phyloP scores from a whole-genome alignment of 1,140 invertebrate species.

The Drosophila eugracilis region DNA sequence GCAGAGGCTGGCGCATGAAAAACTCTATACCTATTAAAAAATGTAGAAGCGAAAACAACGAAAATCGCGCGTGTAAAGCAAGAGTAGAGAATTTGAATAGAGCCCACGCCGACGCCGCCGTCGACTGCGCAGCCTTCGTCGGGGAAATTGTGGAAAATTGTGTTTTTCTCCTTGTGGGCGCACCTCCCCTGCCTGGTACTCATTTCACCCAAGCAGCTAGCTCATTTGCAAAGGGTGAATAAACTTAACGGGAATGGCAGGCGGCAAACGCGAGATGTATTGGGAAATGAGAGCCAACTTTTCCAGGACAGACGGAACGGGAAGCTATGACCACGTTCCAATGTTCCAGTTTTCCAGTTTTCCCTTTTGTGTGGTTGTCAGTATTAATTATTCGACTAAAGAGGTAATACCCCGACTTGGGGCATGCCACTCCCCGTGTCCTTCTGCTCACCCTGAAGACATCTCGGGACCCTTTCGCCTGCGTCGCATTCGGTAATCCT shows the following conservation, averaged over 20 bases:
- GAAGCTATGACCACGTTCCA: neutral
- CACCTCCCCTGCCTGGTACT: neutral
- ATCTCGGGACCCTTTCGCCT: constrained; percentile 53
- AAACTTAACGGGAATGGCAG: constrained; percentile 66
- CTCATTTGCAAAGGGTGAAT: constrained; percentile 83
- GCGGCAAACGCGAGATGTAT: constrained; percentile 10
- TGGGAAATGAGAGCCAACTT: constrained; percentile 3
- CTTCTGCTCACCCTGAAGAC: constrained; percentile 23
- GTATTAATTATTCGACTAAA: neutral
- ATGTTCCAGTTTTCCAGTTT: neutral
- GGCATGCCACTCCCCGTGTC: neutral
- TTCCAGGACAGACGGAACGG: neutral
- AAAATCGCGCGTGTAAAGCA: constrained; percentile 81
- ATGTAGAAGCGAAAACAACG: constrained; percentile 83
- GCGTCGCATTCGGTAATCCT: constrained; percentile 49
- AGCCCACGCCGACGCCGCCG: constrained; percentile 43
- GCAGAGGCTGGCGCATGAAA: constrained; percentile 35
- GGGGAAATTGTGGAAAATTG: constrained; percentile 74
- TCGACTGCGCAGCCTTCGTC: constrained; percentile 26
- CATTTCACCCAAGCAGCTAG: constrained; percentile 15
- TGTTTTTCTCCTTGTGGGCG: constrained; percentile 57
- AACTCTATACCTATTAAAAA: constrained; percentile 81
- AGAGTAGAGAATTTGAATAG: constrained; percentile 81
- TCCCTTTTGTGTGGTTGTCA: neutral
- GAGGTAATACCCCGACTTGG: neutral